Evolutionary conservation across 2,113 vertebrate species (phyloP), one percentile per base, ranked within the genome.

Genomic region (Sprattus sprattus): DNA sequence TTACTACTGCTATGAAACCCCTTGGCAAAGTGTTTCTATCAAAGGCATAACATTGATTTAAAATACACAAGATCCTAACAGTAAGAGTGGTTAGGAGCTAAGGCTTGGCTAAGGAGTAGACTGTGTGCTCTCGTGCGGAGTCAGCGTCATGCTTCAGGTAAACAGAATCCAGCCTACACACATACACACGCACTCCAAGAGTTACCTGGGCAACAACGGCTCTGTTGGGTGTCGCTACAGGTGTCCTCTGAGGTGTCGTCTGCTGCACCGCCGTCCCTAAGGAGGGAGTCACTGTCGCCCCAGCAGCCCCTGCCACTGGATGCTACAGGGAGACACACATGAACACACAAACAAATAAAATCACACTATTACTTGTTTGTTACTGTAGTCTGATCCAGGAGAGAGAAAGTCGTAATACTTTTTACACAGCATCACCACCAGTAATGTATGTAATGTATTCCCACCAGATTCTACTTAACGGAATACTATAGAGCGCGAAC

Each of bases 171-270:
- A n/a, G 28, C 45, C 6, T 57, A 49, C 49, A 57, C 80, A 47
- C 45, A 64, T 60, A 87, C 49, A 78, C 84, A 82, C 86, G 96
- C 94, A 97, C 95, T 32, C 25, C 25, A 2, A 39, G 4, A 15
- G 97, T 97, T 94, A 96, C 94, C 86, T 95, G 95, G 84, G 97
- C 94, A 89, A 97, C 95, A 67, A 96, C 92, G 89, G 95, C 92
- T 8, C 92, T 94, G 39, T 95, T 90, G 81, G 97, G 89, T 92
- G 95, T 96, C 87, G 95, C 95, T 86, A 95, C 95, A 2, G 39
- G 39, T 39, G 96, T 93, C 82, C 96, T 96, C 88, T 97, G 95
- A 91, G 96, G 93, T 81, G 97, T 93, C 92, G 95, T 96, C 45
- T 96, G 95, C 92, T 96, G 96, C 91, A 96, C 96, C 83, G 96